Evolutionary conservation across 2,888 invertebrate genomes (phyloP).

Genomic region (Dione juno): DNA sequence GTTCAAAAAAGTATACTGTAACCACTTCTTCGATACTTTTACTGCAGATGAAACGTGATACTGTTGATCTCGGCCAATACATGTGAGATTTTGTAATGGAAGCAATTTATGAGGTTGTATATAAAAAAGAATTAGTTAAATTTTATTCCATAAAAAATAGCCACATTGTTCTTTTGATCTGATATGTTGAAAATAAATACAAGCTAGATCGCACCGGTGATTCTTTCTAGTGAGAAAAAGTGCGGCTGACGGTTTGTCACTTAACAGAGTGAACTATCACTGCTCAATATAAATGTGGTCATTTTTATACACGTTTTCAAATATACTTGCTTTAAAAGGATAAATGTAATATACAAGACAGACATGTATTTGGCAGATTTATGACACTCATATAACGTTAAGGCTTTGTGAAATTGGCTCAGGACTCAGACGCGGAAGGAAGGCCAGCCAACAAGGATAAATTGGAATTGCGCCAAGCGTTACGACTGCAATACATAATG

Average conservation of each 20-base stretch:
- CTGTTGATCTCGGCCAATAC: not conserved
- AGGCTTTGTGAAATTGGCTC: constrained; percentile 39
- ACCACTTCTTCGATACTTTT: not conserved
- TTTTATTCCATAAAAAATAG: not conserved
- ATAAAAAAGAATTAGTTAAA: not conserved
- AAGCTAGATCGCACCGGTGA: no score
- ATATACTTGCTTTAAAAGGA: not conserved
- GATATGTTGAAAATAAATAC: not conserved
- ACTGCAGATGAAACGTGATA: not conserved
- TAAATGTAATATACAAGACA: constrained; percentile 1
- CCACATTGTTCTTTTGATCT: not conserved
- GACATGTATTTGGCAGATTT: not conserved
- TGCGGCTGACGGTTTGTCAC: no score
- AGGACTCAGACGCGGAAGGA: constrained; percentile 31
- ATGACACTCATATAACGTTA: constrained; percentile 22
- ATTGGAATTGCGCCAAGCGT: constrained; percentile 38
- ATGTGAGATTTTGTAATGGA: not conserved
- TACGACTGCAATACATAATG: constrained; percentile 26
- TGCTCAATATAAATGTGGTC: no score
- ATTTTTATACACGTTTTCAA: not conserved
- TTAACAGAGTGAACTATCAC: not conserved
- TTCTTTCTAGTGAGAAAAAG: no score
- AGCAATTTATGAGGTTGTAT: constrained; percentile 5
- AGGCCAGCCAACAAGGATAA: constrained; percentile 37
- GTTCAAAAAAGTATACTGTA: not conserved